Evolutionary conservation across 2,888 invertebrate species (phyloP), one percentile per base, ranked within the genome.

Genomic region (Oligia strigilis): DNA sequence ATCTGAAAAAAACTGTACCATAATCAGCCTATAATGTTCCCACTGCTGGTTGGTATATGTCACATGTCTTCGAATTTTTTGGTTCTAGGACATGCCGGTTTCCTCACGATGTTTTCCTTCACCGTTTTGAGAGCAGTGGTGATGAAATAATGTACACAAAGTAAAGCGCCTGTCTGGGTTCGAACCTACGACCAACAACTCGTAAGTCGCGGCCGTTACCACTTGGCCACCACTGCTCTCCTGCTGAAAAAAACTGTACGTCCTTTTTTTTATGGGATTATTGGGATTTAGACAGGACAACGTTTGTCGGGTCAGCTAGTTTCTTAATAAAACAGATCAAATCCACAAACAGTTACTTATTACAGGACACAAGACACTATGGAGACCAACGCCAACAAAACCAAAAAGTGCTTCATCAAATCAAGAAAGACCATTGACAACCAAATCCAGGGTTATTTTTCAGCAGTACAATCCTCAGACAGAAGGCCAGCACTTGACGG

Each of bases 361-460:
- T 77, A 23, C 75, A 86, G 85, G 69, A 29, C 71, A 75, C 23
- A 81, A 9, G 74, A 87, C 87, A 46, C 66, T 87, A 58, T 81
- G 85, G 87, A 76, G 64, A 69, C 73, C 87, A 58, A 77, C 66
- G 0, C 2, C 5, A 3, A 65, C 23, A 14, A 49, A 49, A 49
- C 49, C 2, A 60, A 40, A 36, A 36, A 77, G 1, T 19, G 17
- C 5, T n/a, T 52, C n/a, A 9, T 9, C 23, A 43, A 62, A 43
- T 6, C n/a, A 52, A 49, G 29, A 43, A 4, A 62, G 3, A 1
- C 19, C n/a, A 29, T 17, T 36, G 23, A 75, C 3, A 49, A 29
- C 29, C 6, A 43, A 19, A 67, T 9, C 66, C 46, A 46, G 52
- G 4, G 8, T 40, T 14, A 36, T 60, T 8, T 43, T 40, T 19